Evolutionary conservation across 2,797 vertebrate species (phyloP).

Genomic region (Pelodytes ibericus): DNA sequence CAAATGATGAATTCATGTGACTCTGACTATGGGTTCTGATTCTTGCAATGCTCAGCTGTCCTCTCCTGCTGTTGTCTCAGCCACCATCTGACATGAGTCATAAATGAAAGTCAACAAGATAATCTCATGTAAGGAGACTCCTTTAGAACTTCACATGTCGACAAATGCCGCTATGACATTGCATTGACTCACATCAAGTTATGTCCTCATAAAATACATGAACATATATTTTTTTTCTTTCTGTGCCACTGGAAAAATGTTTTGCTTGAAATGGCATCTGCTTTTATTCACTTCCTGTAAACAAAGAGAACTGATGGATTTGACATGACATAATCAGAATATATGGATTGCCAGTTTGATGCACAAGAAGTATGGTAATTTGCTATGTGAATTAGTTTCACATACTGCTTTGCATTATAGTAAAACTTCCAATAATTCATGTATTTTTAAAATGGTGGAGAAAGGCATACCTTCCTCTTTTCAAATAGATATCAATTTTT

Average conservation of each 20-base stretch:
- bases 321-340: too few relatives aligned
- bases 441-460: too few relatives aligned
- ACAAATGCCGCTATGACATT: background rate
- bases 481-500: too few relatives aligned
- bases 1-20: slow-evolving; percentile 61
- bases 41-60: slow-evolving; percentile 52
- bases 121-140: slow-evolving; percentile 27
- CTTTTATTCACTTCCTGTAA: slow-evolving; percentile 23
- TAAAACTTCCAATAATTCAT: too few relatives aligned
- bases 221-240: slow-evolving; percentile 23
- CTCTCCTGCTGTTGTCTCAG: slow-evolving; percentile 26
- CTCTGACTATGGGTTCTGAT: slow-evolving; percentile 49
- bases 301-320: slow-evolving; percentile 13
- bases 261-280: slow-evolving; percentile 9
- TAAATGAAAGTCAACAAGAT: slow-evolving; percentile 33
- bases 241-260: background rate
- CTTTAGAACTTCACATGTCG: slow-evolving; percentile 18
- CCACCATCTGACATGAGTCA: slow-evolving; percentile 27
- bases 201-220: slow-evolving; percentile 9
- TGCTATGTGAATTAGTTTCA: too few relatives aligned
- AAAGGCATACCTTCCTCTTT: too few relatives aligned
- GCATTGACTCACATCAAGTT: background rate
- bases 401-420: too few relatives aligned
- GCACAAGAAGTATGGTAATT: too few relatives aligned
- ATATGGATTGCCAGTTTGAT: too few relatives aligned